phyloP scores from a whole-genome alignment of 2,113 vertebrate genomes.

The Trochalopteron elliotii region DNA sequence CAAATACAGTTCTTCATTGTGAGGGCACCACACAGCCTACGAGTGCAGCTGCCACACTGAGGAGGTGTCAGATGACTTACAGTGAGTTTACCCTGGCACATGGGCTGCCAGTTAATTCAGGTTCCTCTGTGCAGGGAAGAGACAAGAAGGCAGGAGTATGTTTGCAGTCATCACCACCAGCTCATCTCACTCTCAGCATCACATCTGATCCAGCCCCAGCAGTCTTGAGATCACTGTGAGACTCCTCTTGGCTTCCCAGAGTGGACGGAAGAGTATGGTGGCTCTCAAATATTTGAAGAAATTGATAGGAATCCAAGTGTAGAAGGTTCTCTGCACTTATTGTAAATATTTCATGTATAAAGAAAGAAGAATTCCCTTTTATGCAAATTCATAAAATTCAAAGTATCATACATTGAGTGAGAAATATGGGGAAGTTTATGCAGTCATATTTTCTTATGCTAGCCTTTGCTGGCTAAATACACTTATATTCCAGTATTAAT shows the following conservation, averaged over 20 bases:
- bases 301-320: background rate
- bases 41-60: background rate
- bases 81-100: background rate
- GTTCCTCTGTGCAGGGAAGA: background rate
- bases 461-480: background rate
- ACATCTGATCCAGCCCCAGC: background rate
- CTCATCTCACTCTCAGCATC: background rate
- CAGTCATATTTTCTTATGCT: background rate
- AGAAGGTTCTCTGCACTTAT: background rate
- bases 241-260: background rate
- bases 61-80: background rate
- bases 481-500: background rate
- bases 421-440: background rate
- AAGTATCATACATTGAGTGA: background rate
- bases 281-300: background rate
- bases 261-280: background rate
- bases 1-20: background rate
- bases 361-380: background rate
- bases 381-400: background rate
- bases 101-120: background rate
- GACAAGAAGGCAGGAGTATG: background rate
- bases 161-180: background rate
- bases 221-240: background rate
- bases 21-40: fast-evolving
- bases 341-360: background rate